Evolutionary conservation across 1,140 invertebrate species (phyloP).

Genomic region (Scaptomyza pallida): DNA sequence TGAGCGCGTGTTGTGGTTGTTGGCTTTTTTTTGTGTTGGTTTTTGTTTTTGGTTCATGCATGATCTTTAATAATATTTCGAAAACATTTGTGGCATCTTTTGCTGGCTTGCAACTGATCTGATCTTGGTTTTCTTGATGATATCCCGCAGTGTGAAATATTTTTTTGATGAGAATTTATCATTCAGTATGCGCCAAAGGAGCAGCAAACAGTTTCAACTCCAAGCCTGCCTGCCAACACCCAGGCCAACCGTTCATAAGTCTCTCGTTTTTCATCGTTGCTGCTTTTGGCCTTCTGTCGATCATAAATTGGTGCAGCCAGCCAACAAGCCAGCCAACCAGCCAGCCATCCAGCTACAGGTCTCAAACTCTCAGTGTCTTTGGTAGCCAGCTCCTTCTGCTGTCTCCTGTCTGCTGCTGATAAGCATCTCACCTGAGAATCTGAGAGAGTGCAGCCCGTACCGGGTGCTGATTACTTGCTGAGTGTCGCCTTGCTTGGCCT

Average conservation of each 20-base stretch:
- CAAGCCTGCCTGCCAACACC: constrained; percentile 16
- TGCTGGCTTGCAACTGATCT: constrained; percentile 44
- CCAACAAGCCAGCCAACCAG: constrained; percentile 42
- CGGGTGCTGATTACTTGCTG: constrained; percentile 48
- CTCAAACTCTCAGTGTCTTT: constrained; percentile 1
- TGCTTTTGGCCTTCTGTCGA: constrained; percentile 62
- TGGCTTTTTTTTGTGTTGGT: background rate
- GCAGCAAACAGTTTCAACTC: constrained; percentile 4
- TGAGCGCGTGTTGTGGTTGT: constrained; percentile 64
- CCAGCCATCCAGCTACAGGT: constrained; percentile 37
- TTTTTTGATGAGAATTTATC: constrained; percentile 82
- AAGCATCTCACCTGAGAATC: constrained; percentile 64
- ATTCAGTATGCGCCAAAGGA: constrained; percentile 61
- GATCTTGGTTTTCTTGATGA: constrained; percentile 68
- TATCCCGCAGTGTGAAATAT: constrained; percentile 81
- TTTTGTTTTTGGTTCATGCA: constrained; percentile 55
- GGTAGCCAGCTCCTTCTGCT: constrained; percentile 15
- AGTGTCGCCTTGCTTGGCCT: constrained; percentile 52
- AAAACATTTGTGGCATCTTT: constrained; percentile 72
- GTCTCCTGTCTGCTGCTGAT: constrained; percentile 64
- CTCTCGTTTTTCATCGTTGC: constrained; percentile 11
- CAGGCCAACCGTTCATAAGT: constrained; percentile 8
- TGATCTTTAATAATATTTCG: constrained; percentile 81
- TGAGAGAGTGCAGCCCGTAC: constrained; percentile 8
- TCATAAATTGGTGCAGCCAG: constrained; percentile 76